Evolutionary conservation across 1,140 invertebrate genomes (phyloP).

Genomic region (Bemisia tabaci): DNA sequence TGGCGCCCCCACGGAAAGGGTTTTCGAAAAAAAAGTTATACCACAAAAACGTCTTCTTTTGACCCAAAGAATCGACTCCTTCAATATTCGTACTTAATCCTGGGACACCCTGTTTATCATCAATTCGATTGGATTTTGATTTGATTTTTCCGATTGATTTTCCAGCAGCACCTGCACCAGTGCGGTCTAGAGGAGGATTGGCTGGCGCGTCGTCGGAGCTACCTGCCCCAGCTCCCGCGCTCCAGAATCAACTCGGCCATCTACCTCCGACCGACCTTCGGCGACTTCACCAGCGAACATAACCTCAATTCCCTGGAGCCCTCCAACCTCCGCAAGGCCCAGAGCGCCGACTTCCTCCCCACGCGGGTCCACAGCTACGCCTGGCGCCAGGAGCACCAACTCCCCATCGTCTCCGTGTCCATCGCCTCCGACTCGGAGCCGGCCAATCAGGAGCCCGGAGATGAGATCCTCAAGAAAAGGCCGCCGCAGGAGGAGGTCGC

Average conservation of each 20-base stretch:
- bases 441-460: slow-evolving; percentile 10
- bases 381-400: neutral
- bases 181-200: slow-evolving; percentile 4
- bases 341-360: slow-evolving; percentile 17
- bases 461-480: too few relatives aligned
- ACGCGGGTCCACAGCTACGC: neutral
- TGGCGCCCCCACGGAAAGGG: too few relatives aligned
- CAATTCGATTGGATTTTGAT: too few relatives aligned
- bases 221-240: slow-evolving; percentile 13
- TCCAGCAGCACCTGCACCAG: neutral
- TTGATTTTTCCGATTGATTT: neutral
- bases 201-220: slow-evolving; percentile 11
- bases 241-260: slow-evolving; percentile 25
- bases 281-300: slow-evolving; percentile 14
- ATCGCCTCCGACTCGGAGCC: slow-evolving; percentile 18
- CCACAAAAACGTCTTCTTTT: too few relatives aligned
- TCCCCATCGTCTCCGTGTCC: slow-evolving; percentile 20
- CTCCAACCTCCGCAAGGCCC: slow-evolving; percentile 12
- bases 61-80: too few relatives aligned
- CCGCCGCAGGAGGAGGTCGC: neutral
- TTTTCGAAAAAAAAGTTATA: too few relatives aligned
- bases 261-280: slow-evolving; percentile 20
- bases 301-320: slow-evolving; percentile 6
- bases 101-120: too few relatives aligned
- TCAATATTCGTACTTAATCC: too few relatives aligned